A percentile compares a stretch with the other conserved stretches of the same genome.
Evolutionary conservation across 2,113 vertebrate species (phyloP).

Genomic region (Oncorhynchus nerka): DNA sequence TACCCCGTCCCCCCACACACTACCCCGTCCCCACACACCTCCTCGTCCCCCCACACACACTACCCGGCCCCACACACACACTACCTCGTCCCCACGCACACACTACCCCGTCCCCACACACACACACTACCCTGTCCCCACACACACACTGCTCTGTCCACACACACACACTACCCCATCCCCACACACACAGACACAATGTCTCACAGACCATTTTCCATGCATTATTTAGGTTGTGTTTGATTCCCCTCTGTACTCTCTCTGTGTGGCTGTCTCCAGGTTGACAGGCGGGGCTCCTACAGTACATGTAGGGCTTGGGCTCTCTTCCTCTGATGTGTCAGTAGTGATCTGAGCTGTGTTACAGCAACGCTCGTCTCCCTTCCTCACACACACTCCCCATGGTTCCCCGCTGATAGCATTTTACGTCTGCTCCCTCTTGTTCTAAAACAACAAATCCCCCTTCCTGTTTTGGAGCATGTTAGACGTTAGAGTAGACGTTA

Average conservation of each 20-base stretch:
- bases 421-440: slow-evolving; percentile 4
- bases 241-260: slow-evolving; percentile 5
- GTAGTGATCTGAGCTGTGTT: slow-evolving; percentile 56
- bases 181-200: neutral
- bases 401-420: slow-evolving; percentile 42
- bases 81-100: too few relatives aligned
- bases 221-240: slow-evolving; percentile 37
- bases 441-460: neutral
- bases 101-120: too few relatives aligned
- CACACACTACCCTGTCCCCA: too few relatives aligned
- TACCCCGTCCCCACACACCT: too few relatives aligned
- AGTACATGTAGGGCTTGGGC: neutral
- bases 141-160: too few relatives aligned
- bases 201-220: neutral
- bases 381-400: slow-evolving; percentile 22
- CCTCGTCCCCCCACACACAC: too few relatives aligned
- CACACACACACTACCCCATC: neutral
- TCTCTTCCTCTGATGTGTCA: slow-evolving; percentile 57
- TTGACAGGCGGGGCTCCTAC: too few relatives aligned
- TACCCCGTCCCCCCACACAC: too few relatives aligned
- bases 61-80: too few relatives aligned
- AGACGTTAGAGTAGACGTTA: too few relatives aligned
- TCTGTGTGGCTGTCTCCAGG: too few relatives aligned
- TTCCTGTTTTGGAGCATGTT: slow-evolving; percentile 34
- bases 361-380: slow-evolving; percentile 54